Conservation (phyloP, 2,888 invertebrate species). For the Petrophora chlorosata region DNA sequence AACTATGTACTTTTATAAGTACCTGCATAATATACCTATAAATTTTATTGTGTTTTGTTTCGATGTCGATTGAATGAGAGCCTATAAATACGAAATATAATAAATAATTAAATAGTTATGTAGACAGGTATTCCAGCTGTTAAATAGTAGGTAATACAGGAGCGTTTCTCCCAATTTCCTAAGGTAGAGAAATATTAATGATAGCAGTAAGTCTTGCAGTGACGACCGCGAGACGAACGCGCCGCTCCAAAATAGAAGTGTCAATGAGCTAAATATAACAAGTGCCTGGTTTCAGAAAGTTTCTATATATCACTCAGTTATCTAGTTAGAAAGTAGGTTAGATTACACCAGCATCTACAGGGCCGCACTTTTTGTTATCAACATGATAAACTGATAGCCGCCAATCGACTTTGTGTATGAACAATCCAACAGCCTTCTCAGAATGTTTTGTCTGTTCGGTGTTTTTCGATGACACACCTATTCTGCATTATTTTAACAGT, state of each 20-base stretch:
- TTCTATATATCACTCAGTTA: too few relatives aligned
- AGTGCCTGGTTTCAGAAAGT: conserved; percentile 46
- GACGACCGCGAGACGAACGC: not conserved
- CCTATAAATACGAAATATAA: too few relatives aligned
- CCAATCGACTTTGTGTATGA: conserved; percentile 41
- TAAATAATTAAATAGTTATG: too few relatives aligned
- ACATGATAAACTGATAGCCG: conserved; percentile 67
- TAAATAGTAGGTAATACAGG: too few relatives aligned
- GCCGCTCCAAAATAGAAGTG: conserved; percentile 57
- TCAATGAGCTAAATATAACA: conserved; percentile 62
- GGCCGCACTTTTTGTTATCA: conserved; percentile 52
- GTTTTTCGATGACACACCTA: conserved; percentile 37
- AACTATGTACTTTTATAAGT: too few relatives aligned
- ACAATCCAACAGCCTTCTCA: conserved; percentile 50
- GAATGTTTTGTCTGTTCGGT: conserved; percentile 37
- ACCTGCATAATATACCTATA: too few relatives aligned
- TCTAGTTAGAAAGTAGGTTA: conserved; percentile 67
- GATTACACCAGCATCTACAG: conserved; percentile 47
- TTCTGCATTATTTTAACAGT: conserved; percentile 39
- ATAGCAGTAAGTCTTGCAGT: not conserved
- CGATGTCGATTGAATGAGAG: too few relatives aligned
- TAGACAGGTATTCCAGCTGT: too few relatives aligned
- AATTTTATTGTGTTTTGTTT: too few relatives aligned
- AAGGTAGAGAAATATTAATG: not conserved
- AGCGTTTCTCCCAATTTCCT: not conserved